Evolutionary conservation across 1,140 invertebrate genomes (phyloP).

Genomic region (Eueides isabella): DNA sequence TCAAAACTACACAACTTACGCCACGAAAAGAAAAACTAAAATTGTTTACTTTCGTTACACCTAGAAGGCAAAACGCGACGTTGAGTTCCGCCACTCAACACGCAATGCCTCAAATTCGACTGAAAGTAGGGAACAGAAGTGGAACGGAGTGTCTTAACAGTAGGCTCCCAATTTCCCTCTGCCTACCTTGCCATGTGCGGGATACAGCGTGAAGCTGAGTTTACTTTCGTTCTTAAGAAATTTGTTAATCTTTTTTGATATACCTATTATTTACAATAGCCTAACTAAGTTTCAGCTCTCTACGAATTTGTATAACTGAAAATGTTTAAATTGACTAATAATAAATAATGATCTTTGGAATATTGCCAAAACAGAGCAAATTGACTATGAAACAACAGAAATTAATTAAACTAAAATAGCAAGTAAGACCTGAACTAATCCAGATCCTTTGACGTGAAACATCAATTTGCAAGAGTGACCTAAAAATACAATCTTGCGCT

Average conservation of each 20-base stretch:
- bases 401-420: background rate
- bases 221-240: no score
- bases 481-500: conserved; percentile 18
- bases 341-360: no score
- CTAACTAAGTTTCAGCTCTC: no score
- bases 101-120: no score
- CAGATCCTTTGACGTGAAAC: background rate
- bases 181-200: background rate
- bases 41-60: no score
- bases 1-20: no score
- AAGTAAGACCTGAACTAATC: background rate
- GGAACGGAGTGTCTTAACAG: background rate
- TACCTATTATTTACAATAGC: no score
- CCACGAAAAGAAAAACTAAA: no score
- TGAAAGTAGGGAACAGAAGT: background rate
- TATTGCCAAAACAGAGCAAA: background rate
- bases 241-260: no score
- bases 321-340: no score
- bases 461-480: background rate
- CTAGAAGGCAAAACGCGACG: background rate
- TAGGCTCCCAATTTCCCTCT: background rate
- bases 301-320: no score
- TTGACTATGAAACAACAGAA: background rate
- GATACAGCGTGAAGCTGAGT: background rate
- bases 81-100: background rate